Conservation (phyloP, 2,113 vertebrate genomes). For the Synodontis membranacea region DNA sequence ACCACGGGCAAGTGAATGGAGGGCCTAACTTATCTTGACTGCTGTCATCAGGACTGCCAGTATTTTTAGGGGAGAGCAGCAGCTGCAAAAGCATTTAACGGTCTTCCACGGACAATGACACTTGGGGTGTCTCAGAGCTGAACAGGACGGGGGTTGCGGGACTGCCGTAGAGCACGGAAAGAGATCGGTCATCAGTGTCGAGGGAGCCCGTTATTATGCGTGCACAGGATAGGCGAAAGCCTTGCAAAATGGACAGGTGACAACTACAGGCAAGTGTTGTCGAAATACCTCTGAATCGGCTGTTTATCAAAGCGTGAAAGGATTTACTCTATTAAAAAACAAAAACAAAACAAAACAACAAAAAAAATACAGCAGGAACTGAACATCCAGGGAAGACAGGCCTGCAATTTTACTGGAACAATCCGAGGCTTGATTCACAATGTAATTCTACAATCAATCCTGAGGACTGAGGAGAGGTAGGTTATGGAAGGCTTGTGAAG, state of each 20-base stretch:
- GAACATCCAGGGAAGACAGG: conserved; percentile 40
- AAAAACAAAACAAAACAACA: background rate
- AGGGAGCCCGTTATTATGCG: conserved; percentile 15
- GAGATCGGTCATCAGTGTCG: conserved; percentile 37
- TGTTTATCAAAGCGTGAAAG: conserved; percentile 19
- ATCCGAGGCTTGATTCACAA: conserved; percentile 57
- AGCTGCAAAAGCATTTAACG: conserved; percentile 84
- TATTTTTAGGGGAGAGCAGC: conserved; percentile 82
- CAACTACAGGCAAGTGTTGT: conserved; percentile 38
- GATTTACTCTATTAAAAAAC: conserved; percentile 45
- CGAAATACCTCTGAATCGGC: conserved; percentile 42
- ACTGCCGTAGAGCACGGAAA: conserved; percentile 52
- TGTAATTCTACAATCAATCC: conserved; percentile 69
- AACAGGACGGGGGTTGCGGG: conserved; percentile 64
- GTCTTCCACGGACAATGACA: conserved; percentile 80
- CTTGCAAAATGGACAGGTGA: conserved; percentile 56
- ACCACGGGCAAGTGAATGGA: conserved; percentile 77
- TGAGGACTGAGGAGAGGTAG: conserved; percentile 73
- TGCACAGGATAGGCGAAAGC: conserved; percentile 14
- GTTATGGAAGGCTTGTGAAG: conserved; percentile 67
- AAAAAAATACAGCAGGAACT: conserved; percentile 33
- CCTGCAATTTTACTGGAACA: conserved; percentile 47
- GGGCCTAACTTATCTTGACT: conserved; percentile 76
- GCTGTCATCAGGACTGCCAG: conserved; percentile 78
- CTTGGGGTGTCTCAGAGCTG: conserved; percentile 70